Evolutionary conservation across 2,113 vertebrate genomes (phyloP), one percentile per base, ranked within the genome.

Genomic region (Ammospiza caudacuta): DNA sequence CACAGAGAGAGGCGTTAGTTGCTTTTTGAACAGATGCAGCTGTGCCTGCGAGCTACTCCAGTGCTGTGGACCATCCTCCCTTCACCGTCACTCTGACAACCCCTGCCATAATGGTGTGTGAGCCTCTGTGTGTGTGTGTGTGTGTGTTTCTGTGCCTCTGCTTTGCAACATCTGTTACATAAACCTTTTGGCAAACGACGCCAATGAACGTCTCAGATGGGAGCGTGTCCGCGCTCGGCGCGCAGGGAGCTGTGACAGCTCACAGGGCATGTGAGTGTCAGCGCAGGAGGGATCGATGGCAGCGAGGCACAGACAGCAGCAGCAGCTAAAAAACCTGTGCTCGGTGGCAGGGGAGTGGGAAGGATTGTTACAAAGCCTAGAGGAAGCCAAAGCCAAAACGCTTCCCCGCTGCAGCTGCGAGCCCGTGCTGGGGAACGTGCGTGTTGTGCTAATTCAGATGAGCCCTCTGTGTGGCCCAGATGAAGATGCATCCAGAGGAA

Each of bases 1-100:
- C 96, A 98, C 92, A 98, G 47, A 97, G 63, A 97, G 87, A 78
- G 41, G 41, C 33, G n/a, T 98, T 97, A 98, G 97, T 93, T 82
- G 96, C 67, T 73, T 76, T 89, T 93, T 92, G 44, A 95, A 83
- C 61, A 79, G 87, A 89, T 35, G 86, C 47, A 83, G 85, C 67
- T 67, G 61, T 78, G 94, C 92, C 93, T 97, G 12, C 9, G 19
- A 98, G 96, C 94, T 75, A 90, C 55, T 67, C 66, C n/a, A 21
- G 46, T 55, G 73, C 95, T 66, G 88, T 58, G 58, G 92, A 91
- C 80, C 92, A 91, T 78, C 68, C 92, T 96, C 95, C 94, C 92
- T 96, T 74, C 91, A 96, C 91, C 6, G 2, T 67, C 91, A 95
- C 94, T 94, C 94, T 17, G 31, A 74, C 64, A 70, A 87, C 90